These are phyloP conservation scores for Nemurella pictetii DNA, from an alignment of 2,888 invertebrate species.

Conservation along the genomic window DNA sequence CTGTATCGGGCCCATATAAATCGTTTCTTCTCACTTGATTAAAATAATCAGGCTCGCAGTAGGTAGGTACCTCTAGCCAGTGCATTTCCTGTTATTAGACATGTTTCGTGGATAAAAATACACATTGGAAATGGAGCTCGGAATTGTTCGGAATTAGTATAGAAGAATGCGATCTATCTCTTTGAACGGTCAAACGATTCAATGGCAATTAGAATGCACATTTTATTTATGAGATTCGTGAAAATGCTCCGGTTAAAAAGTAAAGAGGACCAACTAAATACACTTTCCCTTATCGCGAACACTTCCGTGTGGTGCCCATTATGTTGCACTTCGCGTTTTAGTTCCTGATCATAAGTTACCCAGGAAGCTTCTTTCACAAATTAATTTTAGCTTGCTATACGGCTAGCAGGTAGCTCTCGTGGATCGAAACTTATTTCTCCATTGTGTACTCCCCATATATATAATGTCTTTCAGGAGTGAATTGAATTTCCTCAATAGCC, in stretches of 20 bases:
- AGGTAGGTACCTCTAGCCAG: background rate
- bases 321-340: background rate
- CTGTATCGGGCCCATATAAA: background rate
- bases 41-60: background rate
- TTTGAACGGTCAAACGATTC: background rate
- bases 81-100: background rate
- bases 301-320: background rate
- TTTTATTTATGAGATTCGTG: background rate
- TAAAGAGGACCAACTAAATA: background rate
- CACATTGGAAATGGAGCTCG: background rate
- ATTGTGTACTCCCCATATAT: background rate
- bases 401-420: background rate
- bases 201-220: background rate
- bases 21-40: background rate
- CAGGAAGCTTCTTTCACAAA: background rate
- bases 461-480: slow-evolving; percentile 10
- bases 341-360: background rate
- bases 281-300: background rate
- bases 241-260: background rate
- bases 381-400: background rate
- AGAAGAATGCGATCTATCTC: background rate
- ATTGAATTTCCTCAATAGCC: slow-evolving; percentile 17
- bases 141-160: background rate
- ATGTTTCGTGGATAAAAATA: background rate
- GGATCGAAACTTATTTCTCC: background rate